These are phyloP conservation scores for Gephyroberyx darwinii DNA, from an alignment of 2,797 vertebrate genomes.

Conservation along the genomic window DNA sequence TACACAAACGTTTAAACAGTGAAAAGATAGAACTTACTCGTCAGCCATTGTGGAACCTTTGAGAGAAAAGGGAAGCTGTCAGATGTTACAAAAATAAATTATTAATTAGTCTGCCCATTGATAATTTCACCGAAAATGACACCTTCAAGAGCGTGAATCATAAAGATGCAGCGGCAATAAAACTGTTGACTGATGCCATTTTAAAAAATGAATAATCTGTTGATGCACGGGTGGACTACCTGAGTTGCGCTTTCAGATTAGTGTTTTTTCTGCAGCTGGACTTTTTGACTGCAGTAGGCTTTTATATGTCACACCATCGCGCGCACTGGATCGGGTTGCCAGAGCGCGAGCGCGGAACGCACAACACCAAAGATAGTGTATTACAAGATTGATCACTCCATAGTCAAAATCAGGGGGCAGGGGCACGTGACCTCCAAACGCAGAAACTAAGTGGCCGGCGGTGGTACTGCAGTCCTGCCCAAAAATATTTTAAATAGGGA, in stretches of 20 bases:
- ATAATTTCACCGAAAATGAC: constrained; percentile 1
- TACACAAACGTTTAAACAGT: not conserved
- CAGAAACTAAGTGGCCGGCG: too few species aligned
- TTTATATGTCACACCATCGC: constrained; percentile 12
- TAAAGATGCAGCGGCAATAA: not conserved
- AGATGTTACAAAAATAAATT: not conserved
- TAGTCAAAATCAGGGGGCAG: too few species aligned
- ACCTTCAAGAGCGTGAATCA: not conserved
- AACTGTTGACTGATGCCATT: not conserved
- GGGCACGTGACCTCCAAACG: too few species aligned
- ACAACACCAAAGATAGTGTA: constrained; percentile 29
- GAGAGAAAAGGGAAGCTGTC: not conserved
- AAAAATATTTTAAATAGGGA: too few species aligned
- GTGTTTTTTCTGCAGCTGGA: not conserved
- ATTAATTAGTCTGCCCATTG: too few species aligned
- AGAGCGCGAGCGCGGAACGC: not conserved
- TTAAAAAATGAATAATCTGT: too few species aligned
- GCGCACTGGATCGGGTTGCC: too few species aligned
- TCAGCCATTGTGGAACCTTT: constrained; percentile 65
- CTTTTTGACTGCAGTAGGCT: constrained; percentile 14
- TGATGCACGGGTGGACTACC: too few species aligned
- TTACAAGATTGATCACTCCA: not conserved
- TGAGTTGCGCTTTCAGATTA: too few species aligned
- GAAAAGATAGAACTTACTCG: constrained; percentile 62
- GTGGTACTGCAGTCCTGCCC: too few species aligned